Base-by-base conservation (phyloP, 2,888 invertebrate species). In the Cataglyphis livida region DNA sequence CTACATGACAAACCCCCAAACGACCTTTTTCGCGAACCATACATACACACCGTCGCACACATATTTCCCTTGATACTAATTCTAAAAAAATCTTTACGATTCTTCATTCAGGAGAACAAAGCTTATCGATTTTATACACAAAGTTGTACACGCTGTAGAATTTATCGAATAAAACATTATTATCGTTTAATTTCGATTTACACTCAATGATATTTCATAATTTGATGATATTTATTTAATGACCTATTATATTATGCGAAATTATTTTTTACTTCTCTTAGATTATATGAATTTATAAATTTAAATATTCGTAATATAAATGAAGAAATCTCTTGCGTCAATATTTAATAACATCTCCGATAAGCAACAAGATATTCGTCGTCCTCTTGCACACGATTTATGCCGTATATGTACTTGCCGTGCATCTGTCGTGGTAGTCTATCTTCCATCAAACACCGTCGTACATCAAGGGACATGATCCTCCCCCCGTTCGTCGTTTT, bases 401-500 rank as follows among this genome's bases (percentile, higher is more conserved):
- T 66, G 70, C 41, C 44, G 61, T 35, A 51, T 9, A 28, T 62
- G 64, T 57, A 51, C 21, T 41, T 32, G 32, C n/a, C n/a, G 15
- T 25, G 21, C 21, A 41, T 32, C 21, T 57, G 18, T 21, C n/a
- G 32, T 32, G 21, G 4, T 12, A 9, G 70, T 78, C 71, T 70
- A 78, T 57, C 61, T 68, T 71, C 51, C 85, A 74, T 78, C 74
- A 75, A 87, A 85, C 71, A 81, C 6, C 84, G 59, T 65, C 61
- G 89, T 64, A 73, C 78, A 79, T 87, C 89, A 81, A 85, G 88
- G 83, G 85, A 83, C 62, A 64, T 28, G 81, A 66, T 35, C 38
- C 68, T 65, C 65, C 25, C 59, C 25, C 59, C 48, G n/a, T 18
- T 66, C 64, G 65, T 61, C 83, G 57, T 82, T 81, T 82, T 66